Evolutionary conservation across 2,113 vertebrate species (phyloP), one percentile per base, ranked within the genome.

Genomic region (Polypterus bichir): DNA sequence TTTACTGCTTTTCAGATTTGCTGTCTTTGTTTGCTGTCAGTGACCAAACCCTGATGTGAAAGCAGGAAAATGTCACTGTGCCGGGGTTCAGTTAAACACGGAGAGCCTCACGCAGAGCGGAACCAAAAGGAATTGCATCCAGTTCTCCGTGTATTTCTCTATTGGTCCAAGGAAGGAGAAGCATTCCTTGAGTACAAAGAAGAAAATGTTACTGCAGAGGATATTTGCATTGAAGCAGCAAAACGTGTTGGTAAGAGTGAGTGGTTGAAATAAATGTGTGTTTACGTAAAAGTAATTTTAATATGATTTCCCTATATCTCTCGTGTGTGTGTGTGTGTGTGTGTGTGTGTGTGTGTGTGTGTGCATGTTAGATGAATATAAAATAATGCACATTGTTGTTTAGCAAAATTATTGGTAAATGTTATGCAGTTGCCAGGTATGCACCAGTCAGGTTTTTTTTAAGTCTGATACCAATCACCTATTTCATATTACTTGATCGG

Each of bases 211-310:
- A 90, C 86, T 0, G 91, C 88, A 0, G 94, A 96, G 76, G 86
- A 92, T 0, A 71, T 92, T 65, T 92, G 90, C 64, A 81, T 94
- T 59, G 74, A 70, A 1, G 76, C 92, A 0, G 89, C 94, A 1
- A 79, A 85, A 61, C 70, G 70, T 44, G 57, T 91, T 0, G 92
- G 94, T 88, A 70, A 85, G 82, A 7, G 47, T 27, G 44, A 9
- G 27, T 27, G 27, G 27, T 3, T 45, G 49, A 2, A 45, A 27
- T 27, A 27, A 27, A 27, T 27, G 27, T 27, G 27, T 27, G 27
- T 27, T 27, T 27, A 27, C 27, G 27, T 27, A 27, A 27, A 27
- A 27, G 27, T 27, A 27, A 27, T 27, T 27, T 27, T 27, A 27
- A 27, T 27, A 27, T 27, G 27, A 27, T 1, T 44, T 60, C 9